Percentiles rank a stretch among this genome's conserved stretches.
Conservation (phyloP, 2,888 invertebrate genomes). For the Catocala sponsa region DNA sequence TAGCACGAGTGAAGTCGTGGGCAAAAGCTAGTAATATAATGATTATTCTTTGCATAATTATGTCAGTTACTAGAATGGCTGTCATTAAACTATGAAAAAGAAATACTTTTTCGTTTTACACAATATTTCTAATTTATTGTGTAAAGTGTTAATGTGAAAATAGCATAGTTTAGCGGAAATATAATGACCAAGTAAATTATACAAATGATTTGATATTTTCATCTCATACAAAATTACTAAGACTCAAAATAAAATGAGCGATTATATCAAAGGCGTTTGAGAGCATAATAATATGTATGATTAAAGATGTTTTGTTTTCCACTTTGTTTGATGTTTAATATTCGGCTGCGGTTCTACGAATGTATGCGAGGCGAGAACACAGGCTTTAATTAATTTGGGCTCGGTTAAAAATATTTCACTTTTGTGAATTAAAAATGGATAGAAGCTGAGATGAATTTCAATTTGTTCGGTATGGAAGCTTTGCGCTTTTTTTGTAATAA, state of each 20-base stretch:
- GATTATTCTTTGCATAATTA: too few species aligned
- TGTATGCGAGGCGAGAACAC: slow-evolving; percentile 10
- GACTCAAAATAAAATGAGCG: background rate
- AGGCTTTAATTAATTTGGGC: slow-evolving; percentile 33
- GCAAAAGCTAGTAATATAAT: too few species aligned
- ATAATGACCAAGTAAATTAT: too few species aligned
- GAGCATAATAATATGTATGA: background rate
- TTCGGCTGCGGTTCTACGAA: slow-evolving; percentile 9
- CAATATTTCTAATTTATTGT: too few species aligned
- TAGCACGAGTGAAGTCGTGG: too few species aligned
- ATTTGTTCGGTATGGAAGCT: slow-evolving; percentile 9
- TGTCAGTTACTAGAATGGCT: background rate
- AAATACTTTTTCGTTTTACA: too few species aligned
- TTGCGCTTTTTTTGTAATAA: slow-evolving; percentile 18
- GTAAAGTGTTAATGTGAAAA: background rate
- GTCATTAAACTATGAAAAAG: too few species aligned
- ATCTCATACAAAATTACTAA: background rate
- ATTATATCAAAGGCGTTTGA: slow-evolving; percentile 8
- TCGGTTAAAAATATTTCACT: slow-evolving; percentile 15
- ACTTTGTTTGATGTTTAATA: slow-evolving; percentile 5
- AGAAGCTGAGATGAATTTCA: slow-evolving; percentile 28
- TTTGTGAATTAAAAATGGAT: slow-evolving; percentile 24
- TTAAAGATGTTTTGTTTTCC: slow-evolving; percentile 14
- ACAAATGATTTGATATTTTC: background rate
- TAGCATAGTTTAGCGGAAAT: background rate